phyloP scores from a whole-genome alignment of 2,888 invertebrate genomes.

The Sesia bembeciformis region DNA sequence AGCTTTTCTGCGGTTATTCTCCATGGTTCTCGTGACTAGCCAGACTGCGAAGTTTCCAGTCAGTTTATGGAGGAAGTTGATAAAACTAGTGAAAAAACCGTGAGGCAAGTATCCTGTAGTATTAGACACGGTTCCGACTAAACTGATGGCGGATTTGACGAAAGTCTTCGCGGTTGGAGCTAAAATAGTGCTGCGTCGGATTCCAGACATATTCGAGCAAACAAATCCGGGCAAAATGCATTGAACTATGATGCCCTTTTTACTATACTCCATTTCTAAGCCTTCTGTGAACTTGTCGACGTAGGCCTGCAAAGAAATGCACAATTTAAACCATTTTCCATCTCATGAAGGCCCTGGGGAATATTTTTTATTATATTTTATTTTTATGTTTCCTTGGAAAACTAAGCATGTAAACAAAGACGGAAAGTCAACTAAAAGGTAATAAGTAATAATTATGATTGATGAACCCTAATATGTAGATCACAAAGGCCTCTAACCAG shows the following conservation, averaged over 20 bases:
- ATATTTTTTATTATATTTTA: no score
- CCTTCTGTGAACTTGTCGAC: constrained; percentile 87
- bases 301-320: constrained; percentile 75
- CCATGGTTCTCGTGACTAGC: constrained; percentile 78
- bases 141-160: constrained; percentile 80
- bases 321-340: neutral
- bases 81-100: constrained; percentile 66
- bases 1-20: constrained; percentile 76
- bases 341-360: neutral
- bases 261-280: constrained; percentile 82
- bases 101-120: constrained; percentile 88
- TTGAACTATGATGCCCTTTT: constrained; percentile 84
- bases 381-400: no score
- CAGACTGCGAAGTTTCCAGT: constrained; percentile 75
- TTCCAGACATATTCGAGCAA: constrained; percentile 92
- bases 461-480: no score
- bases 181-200: constrained; percentile 81
- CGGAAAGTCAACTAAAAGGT: no score
- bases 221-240: constrained; percentile 91
- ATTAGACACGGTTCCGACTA: constrained; percentile 79
- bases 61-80: constrained; percentile 59
- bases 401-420: no score
- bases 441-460: no score
- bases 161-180: constrained; percentile 83
- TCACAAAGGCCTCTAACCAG: no score